Evolutionary conservation across 2,888 invertebrate species (phyloP).

Genomic region (Apeira syringaria): DNA sequence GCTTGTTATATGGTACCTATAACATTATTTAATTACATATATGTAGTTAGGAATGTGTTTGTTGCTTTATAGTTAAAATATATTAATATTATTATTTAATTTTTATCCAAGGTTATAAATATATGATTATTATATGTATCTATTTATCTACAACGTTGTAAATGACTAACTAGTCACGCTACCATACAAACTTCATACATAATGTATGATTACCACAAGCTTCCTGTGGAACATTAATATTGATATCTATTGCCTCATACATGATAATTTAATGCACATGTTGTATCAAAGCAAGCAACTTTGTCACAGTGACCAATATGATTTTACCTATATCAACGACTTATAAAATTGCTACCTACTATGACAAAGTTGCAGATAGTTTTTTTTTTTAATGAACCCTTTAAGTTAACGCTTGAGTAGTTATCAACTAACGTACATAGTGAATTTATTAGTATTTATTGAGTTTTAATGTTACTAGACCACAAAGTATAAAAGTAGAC

Average conservation of each 20-base stretch:
- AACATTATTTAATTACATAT: no score
- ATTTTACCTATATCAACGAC: background rate
- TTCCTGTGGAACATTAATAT: constrained; percentile 21
- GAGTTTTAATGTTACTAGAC: constrained; percentile 9
- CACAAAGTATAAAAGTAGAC: constrained; percentile 1
- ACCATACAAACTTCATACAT: constrained; percentile 10
- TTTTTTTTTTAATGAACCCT: background rate
- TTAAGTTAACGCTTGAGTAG: constrained; percentile 10
- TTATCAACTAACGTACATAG: constrained; percentile 2
- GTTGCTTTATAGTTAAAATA: no score
- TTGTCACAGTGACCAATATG: background rate
- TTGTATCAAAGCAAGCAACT: background rate
- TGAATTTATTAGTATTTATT: constrained; percentile 12
- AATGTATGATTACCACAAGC: constrained; percentile 11
- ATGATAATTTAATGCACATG: constrained; percentile 26
- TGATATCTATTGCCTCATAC: constrained; percentile 24
- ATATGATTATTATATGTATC: no score
- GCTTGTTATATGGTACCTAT: no score
- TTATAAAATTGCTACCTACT: constrained; percentile 1
- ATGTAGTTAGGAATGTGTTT: no score
- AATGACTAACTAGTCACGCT: background rate
- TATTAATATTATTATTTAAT: no score
- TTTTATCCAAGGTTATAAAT: no score
- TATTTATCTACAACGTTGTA: background rate
- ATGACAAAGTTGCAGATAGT: constrained; percentile 1